phyloP scores from a whole-genome alignment of 1,140 invertebrate genomes.

The Drosophila eugracilis region DNA sequence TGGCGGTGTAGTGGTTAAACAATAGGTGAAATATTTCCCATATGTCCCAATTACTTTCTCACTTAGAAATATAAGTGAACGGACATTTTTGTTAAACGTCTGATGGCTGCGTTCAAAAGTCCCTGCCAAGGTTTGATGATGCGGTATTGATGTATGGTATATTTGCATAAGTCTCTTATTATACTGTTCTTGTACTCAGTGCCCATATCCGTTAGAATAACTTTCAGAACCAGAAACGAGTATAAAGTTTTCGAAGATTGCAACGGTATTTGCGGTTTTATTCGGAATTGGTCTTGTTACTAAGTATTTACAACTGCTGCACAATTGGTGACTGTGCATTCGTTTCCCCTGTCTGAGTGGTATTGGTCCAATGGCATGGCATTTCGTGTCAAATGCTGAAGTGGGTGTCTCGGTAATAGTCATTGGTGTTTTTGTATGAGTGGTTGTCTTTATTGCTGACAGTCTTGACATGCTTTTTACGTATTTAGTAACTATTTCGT shows the following conservation, averaged over 20 bases:
- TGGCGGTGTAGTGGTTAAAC: conserved; percentile 38
- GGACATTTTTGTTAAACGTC: no score
- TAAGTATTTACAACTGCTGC: no score
- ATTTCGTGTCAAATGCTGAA: conserved; percentile 6
- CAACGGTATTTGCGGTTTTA: no score
- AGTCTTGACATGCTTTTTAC: conserved; percentile 6
- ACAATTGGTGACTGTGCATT: no score
- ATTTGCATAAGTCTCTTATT: conserved; percentile 30
- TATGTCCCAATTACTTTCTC: conserved; percentile 42
- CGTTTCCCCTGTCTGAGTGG: no score
- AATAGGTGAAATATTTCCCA: conserved; percentile 8
- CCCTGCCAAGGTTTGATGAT: conserved; percentile 35
- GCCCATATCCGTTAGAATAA: background rate
- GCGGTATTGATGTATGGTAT: conserved; percentile 41
- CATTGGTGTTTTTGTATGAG: background rate
- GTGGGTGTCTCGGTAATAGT: conserved; percentile 16
- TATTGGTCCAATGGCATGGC: conserved; percentile 3
- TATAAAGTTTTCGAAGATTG: no score
- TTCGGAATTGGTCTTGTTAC: no score
- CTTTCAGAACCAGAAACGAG: no score
- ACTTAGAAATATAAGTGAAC: conserved; percentile 24
- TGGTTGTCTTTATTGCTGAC: conserved; percentile 1
- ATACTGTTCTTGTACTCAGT: conserved; percentile 51
- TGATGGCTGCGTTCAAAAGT: conserved; percentile 24
- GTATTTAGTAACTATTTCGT: conserved; percentile 8